Percentiles rank a stretch among this genome's conserved stretches.
Conservation (phyloP, 2,113 vertebrate species). For the Dasyprocta punctata region DNA sequence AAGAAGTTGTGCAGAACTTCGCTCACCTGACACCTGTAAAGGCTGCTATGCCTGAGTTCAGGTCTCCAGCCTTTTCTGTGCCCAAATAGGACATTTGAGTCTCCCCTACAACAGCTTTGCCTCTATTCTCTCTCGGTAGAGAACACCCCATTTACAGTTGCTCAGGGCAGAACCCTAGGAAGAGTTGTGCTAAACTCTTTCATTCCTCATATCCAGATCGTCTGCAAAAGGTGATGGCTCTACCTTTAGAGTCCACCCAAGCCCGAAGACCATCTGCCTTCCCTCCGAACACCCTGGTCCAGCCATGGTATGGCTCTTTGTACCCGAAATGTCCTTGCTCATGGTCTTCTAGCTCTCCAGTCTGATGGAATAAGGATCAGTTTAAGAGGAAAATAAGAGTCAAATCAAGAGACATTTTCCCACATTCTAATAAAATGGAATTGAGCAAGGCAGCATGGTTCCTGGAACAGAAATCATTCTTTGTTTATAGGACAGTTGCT, state of each 20-base stretch:
- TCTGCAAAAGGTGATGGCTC: neutral
- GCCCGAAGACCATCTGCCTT: neutral
- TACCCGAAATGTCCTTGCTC: too few species aligned
- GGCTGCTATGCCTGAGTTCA: fast-evolving
- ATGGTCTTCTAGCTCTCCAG: fast-evolving
- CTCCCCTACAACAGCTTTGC: too few species aligned
- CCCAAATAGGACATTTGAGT: neutral
- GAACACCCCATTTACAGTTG: neutral
- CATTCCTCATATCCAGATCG: neutral
- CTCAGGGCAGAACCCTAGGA: neutral
- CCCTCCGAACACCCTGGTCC: fast-evolving
- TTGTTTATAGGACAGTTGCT: neutral
- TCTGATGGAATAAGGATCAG: neutral
- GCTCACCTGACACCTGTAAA: too few species aligned
- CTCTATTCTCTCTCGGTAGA: neutral
- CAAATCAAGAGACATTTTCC: neutral
- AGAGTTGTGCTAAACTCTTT: neutral
- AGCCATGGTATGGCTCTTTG: too few species aligned
- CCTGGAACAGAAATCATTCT: neutral
- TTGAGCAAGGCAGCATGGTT: neutral
- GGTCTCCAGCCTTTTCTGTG: too few species aligned
- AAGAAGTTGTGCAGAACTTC: neutral
- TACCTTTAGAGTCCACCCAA: neutral
- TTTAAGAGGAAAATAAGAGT: neutral
- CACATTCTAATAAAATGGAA: neutral